Evolutionary conservation across 2,888 invertebrate species (phyloP).

Genomic region (Nipponacmea schrenckii): DNA sequence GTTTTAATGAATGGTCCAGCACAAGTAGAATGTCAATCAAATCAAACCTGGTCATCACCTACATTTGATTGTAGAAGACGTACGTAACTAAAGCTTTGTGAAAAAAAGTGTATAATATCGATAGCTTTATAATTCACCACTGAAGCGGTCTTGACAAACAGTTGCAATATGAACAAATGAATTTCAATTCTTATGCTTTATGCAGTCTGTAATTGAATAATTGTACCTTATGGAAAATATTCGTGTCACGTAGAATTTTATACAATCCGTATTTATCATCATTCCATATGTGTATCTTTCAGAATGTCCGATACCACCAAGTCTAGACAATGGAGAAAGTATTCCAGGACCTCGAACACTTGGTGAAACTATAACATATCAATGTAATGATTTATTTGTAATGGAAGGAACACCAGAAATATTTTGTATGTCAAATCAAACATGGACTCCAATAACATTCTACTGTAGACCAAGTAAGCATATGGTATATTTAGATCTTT

Average conservation of each 20-base stretch:
- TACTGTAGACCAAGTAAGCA: background rate
- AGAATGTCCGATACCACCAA: background rate
- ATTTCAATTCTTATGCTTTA: too few relatives aligned
- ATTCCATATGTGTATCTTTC: too few relatives aligned
- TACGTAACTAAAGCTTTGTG: background rate
- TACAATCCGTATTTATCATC: too few relatives aligned
- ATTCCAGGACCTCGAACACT: background rate
- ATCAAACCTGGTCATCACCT: background rate
- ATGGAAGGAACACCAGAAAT: slow-evolving; percentile 2
- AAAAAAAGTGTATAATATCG: too few relatives aligned
- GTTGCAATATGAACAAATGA: too few relatives aligned
- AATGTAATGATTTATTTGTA: background rate
- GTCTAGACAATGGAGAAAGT: background rate
- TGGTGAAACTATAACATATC: background rate
- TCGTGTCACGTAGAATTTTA: too few relatives aligned
- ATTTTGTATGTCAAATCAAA: background rate
- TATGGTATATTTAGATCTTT: too few relatives aligned
- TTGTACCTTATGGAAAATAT: too few relatives aligned
- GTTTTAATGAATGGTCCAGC: background rate
- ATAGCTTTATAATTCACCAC: too few relatives aligned
- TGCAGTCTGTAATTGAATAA: too few relatives aligned
- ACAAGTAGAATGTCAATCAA: background rate
- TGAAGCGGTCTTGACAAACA: too few relatives aligned
- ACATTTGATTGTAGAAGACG: background rate
- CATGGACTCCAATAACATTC: background rate